A percentile compares a stretch with the other conserved stretches of the same genome.
Evolutionary conservation across 35 echinoderm and acorn worm genomes (phyloP).

Genomic region (Apostichopus japonicus): DNA sequence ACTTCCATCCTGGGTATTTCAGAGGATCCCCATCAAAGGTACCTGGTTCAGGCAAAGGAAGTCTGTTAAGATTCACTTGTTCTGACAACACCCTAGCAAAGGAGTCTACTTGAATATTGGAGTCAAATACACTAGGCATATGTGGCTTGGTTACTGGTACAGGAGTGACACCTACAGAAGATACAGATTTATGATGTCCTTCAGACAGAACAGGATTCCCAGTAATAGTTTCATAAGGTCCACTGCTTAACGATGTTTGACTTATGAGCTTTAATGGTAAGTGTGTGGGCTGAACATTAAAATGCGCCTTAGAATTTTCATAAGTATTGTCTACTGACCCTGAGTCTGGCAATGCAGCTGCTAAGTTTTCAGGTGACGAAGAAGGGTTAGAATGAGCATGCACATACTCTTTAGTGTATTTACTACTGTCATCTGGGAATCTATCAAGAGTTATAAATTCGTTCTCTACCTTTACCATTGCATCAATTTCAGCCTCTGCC

Average conservation of each 20-base stretch:
- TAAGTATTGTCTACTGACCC: neutral
- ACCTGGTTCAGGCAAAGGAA: neutral
- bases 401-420: neutral
- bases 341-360: neutral
- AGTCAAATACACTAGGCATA: too few species aligned
- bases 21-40: too few species aligned
- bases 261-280: neutral
- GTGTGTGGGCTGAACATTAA: neutral
- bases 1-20: too few species aligned
- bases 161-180: neutral
- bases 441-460: neutral
- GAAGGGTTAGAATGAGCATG: neutral
- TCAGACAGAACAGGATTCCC: neutral
- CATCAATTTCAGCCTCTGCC: neutral
- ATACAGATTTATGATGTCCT: too few species aligned
- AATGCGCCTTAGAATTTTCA: neutral
- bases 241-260: neutral
- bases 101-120: too few species aligned
- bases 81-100: too few species aligned
- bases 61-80: too few species aligned
- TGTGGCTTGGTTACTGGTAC: constrained; percentile 8
- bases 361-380: neutral
- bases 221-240: neutral
- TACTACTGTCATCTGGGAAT: neutral
- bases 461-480: constrained; percentile 6